Percentiles rank a stretch among this genome's conserved stretches.
Conservation (phyloP, 1,140 invertebrate species). For the Ptiloglossa arizonensis region DNA sequence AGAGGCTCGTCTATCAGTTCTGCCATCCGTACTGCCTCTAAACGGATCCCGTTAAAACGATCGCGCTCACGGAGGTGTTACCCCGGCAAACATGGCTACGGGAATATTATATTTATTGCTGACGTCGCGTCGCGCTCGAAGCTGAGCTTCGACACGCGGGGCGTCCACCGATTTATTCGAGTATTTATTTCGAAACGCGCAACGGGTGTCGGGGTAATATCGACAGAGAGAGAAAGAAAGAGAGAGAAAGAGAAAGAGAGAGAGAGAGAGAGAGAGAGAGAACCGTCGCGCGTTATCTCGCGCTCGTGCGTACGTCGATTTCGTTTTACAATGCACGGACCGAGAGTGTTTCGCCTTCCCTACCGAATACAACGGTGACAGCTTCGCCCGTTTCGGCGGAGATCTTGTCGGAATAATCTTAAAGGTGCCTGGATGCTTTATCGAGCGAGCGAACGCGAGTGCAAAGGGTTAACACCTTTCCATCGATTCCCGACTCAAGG, state of each 20-base stretch:
- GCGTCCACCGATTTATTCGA: slow-evolving; percentile 3
- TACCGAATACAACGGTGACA: neutral
- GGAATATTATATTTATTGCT: slow-evolving; percentile 12
- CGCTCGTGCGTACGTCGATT: too few species aligned
- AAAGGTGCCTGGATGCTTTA: neutral
- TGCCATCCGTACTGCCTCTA: slow-evolving; percentile 96
- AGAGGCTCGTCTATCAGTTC: slow-evolving; percentile 99
- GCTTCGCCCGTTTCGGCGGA: neutral
- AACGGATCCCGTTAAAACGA: slow-evolving; percentile 57
- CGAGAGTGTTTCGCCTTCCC: too few species aligned
- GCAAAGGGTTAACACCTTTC: slow-evolving; percentile 25
- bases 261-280: too few species aligned
- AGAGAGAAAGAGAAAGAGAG: too few species aligned
- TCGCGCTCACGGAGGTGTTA: neutral
- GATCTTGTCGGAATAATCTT: neutral
- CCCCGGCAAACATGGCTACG: neutral
- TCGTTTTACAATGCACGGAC: too few species aligned
- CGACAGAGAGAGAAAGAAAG: neutral
- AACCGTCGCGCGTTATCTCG: too few species aligned
- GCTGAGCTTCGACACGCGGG: neutral
- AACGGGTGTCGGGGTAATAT: neutral
- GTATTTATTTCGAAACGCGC: slow-evolving; percentile 24
- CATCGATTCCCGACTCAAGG: neutral
- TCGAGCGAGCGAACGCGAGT: neutral
- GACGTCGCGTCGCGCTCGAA: neutral